Base-by-base conservation (phyloP, 1,140 invertebrate genomes). In the Monomorium pharaonis region DNA sequence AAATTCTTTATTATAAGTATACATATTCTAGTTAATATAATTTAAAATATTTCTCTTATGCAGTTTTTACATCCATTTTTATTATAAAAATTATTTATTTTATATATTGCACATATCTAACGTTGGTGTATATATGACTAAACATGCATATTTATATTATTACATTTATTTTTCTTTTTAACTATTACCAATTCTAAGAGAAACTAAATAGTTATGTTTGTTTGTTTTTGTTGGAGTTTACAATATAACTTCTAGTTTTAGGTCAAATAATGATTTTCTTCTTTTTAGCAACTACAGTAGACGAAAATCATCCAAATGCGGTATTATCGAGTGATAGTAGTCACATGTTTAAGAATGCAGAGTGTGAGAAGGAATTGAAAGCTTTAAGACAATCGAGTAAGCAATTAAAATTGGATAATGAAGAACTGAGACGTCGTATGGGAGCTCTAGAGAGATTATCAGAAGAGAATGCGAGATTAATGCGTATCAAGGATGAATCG, bases 401-500 rank as follows among this genome's bases (percentile, higher is more conserved):
- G 65, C 96, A 96, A 86, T 92, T 97, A 78, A 95, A 95, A 87
- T 91, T 94, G 5, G 97, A 97, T 86, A 97, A 97, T 84, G 96
- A 97, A 33, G 96, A 97, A 88, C 92, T 97, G 56, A 95, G 95
- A 56, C 94, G 96, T 84, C 95, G 97, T 85, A 86, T 97, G 0
- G 92, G 94, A 10, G 95, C 96, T 47, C 93, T 97, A 33, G 97
- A 97, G 92, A 94, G 95, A 72, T 94, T 97, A 30, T 96, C 96
- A 0, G 96, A 97, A 85, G 96, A 96, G 84, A 97, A 97, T 92
- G 95, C 96, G 77, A 94, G 92, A 87, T 88, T 96, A 30, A 94
- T 96, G 84, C 96, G 96, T 85, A 94, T 95, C 21, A 96, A 97
- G 88, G 97, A 97, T 90, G 97, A 97, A 92, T 95, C 95, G 0